Conservation (phyloP, 2,113 vertebrate species). For the Isichthys henryi region DNA sequence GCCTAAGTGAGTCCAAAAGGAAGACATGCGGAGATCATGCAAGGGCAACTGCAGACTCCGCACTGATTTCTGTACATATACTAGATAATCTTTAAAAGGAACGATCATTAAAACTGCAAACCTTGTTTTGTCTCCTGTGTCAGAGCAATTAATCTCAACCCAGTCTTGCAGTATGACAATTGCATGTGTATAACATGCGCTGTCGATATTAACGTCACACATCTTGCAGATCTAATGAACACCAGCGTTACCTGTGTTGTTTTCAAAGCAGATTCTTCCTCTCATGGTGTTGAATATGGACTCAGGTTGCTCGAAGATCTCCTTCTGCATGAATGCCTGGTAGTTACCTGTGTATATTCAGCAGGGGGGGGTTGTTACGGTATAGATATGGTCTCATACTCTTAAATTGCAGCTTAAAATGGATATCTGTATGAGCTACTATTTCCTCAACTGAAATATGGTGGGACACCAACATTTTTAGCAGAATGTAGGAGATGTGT, state of each 20-base stretch:
- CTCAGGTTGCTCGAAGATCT: slow-evolving; percentile 95
- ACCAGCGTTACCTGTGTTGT: slow-evolving; percentile 67
- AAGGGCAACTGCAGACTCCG: neutral
- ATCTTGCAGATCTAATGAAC: neutral
- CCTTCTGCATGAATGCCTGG: slow-evolving; percentile 95
- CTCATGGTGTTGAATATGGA: slow-evolving; percentile 94
- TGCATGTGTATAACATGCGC: neutral
- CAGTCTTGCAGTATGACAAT: neutral
- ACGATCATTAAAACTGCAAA: neutral
- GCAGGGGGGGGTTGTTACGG: neutral
- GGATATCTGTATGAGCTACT: neutral
- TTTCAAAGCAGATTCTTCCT: slow-evolving; percentile 87
- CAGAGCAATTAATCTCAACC: neutral
- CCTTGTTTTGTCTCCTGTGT: neutral
- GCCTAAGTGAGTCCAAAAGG: neutral
- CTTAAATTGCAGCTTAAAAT: neutral
- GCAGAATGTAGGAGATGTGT: neutral
- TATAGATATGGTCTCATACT: neutral
- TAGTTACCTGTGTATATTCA: slow-evolving; percentile 70
- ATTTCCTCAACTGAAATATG: neutral
- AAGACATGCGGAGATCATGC: neutral
- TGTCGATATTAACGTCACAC: neutral
- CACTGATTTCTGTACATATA: neutral
- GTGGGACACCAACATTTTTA: neutral
- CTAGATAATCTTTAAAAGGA: neutral